Evolutionary conservation across 2,888 invertebrate genomes (phyloP), one percentile per base, ranked within the genome.

Genomic region (Oithona nana): DNA sequence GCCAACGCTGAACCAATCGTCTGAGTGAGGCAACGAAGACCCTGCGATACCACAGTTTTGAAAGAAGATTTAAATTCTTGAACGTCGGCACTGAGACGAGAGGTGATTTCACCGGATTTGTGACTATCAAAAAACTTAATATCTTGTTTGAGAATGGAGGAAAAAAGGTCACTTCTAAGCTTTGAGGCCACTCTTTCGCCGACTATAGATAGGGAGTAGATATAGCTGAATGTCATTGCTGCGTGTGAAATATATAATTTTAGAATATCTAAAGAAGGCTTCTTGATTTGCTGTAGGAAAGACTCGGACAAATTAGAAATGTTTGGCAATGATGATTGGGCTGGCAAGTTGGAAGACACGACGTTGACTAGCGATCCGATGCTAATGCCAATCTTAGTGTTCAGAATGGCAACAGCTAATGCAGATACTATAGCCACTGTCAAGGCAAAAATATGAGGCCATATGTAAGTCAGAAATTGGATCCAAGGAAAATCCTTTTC

Each of bases 1-100:
- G 88, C 84, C 22, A 82, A 76, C 0, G 84, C 78, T 66, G 86
- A 86, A 0, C 88, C 88, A n/a, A 81, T 71, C 1, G 75, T 73
- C 75, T 77, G 94, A 0, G 93, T 85, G 3, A 79, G 73, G 56
- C 90, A 88, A 64, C 90, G 77, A 30, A 97, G 73, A 1, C 95
- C 95, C 69, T 93, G 93, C 1, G 94, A 88, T 55, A 97, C 82
- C 28, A 86, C 86, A 69, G 86, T 82, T 72, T 97, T 97, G 71
- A 97, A 95, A 1, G 88, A 86, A 68, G 93, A 90, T 75, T 97
- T 97, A 72, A 97, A 95, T 70, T 95, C 94, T 72, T 97, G 94
- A 8, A 95, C 83, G 75, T 97, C 95, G 55, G 85, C 81, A 28
- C 93, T 93, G 65, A 95, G 75, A 68, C 88, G 84, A 49, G 31